Conservation (phyloP, 2,113 vertebrate species). For the Psittacula cyanocephala region DNA sequence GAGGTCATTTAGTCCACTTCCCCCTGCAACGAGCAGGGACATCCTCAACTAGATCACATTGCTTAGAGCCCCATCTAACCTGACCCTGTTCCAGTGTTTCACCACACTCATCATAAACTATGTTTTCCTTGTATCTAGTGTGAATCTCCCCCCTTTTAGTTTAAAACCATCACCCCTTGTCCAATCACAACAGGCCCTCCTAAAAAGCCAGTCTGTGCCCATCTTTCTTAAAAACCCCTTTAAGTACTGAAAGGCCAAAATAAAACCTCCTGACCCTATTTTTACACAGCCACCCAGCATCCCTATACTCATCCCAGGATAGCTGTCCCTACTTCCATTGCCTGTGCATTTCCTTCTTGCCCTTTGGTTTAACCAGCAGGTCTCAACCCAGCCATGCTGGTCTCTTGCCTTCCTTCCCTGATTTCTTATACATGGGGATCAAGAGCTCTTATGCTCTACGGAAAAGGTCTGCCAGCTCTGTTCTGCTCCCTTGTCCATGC, state of each 20-base stretch:
- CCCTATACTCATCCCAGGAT: too few relatives aligned
- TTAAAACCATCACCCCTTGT: neutral
- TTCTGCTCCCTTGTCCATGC: neutral
- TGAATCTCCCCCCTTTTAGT: neutral
- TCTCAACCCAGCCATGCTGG: neutral
- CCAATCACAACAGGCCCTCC: neutral
- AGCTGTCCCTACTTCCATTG: neutral
- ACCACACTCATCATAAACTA: neutral
- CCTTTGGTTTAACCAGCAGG: neutral
- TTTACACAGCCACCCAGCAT: neutral
- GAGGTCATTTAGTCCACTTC: neutral
- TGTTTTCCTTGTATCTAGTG: neutral
- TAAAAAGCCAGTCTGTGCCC: neutral
- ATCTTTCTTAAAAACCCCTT: neutral
- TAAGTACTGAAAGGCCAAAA: neutral
- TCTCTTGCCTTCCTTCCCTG: neutral
- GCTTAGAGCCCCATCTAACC: fast-evolving
- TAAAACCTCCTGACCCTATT: neutral
- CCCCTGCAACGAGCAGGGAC: neutral
- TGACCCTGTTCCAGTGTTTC: neutral
- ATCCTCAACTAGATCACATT: too few relatives aligned
- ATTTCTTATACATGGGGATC: neutral
- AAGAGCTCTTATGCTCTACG: neutral
- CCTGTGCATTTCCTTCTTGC: neutral
- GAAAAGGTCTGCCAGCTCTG: neutral